Conservation (phyloP, 2,113 vertebrate genomes). For the cat (Felis catus) region DNA sequence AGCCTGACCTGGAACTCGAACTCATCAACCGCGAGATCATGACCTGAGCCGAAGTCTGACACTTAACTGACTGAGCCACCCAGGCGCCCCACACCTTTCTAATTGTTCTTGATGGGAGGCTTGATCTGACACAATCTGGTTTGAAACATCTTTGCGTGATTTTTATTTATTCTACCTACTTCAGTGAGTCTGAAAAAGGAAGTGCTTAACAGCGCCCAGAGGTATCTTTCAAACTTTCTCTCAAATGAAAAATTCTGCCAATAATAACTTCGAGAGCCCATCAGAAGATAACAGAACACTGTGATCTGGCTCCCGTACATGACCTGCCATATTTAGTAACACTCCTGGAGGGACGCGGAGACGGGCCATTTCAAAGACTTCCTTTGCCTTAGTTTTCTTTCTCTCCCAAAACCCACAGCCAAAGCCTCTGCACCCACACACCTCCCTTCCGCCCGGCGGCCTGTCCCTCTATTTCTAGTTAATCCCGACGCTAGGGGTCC, state of each 20-base stretch:
- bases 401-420: background rate
- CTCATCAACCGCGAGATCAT: too few species aligned
- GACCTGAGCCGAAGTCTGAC: too few species aligned
- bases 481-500: background rate
- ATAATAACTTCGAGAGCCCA: background rate
- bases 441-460: background rate
- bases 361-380: background rate
- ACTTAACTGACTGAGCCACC: too few species aligned
- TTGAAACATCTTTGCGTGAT: background rate
- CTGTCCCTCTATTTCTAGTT: background rate
- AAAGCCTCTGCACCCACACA: background rate
- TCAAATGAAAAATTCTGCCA: background rate
- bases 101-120: background rate
- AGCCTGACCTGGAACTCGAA: too few species aligned
- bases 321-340: background rate
- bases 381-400: background rate
- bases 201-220: background rate
- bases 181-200: background rate
- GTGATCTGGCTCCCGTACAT: background rate
- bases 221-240: background rate
- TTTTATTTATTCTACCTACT: background rate
- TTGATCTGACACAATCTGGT: background rate
- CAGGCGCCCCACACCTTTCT: too few species aligned
- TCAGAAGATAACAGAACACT: background rate
- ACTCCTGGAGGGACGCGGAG: background rate